Conservation (phyloP, 2,797 vertebrate species). For the Falco columbarius region DNA sequence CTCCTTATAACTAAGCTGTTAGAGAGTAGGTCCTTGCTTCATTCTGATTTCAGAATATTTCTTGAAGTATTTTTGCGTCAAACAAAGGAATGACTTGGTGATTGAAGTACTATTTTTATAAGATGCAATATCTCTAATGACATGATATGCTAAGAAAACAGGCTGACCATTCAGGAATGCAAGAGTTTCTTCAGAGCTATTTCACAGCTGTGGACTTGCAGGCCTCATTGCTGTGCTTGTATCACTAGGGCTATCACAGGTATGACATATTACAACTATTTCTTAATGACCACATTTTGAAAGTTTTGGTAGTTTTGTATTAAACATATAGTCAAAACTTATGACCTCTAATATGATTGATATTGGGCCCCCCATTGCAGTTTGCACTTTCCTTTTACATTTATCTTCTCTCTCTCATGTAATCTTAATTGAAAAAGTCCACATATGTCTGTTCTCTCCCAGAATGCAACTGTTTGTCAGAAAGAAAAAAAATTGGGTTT, state of each 20-base stretch:
- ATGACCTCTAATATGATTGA: background rate
- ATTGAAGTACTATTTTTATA: background rate
- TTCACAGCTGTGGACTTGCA: background rate
- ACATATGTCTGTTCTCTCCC: background rate
- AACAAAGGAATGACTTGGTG: background rate
- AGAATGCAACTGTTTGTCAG: background rate
- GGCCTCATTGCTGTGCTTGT: background rate
- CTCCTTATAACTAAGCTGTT: background rate
- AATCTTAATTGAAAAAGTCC: background rate
- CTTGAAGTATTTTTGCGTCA: background rate
- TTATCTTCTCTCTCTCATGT: background rate
- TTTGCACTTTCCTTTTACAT: background rate
- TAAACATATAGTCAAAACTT: background rate
- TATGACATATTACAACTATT: background rate
- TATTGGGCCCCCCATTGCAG: fast-evolving
- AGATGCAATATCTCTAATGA: background rate
- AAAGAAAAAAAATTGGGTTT: background rate
- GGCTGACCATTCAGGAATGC: background rate
- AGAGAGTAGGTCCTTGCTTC: background rate
- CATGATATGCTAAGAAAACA: background rate
- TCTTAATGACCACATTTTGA: background rate
- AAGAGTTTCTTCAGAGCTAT: background rate
- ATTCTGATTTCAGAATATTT: background rate
- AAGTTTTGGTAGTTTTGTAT: background rate
- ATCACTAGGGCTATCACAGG: background rate